Base-by-base conservation (phyloP, 1,140 invertebrate genomes). In the Leptopilina clavipes region DNA sequence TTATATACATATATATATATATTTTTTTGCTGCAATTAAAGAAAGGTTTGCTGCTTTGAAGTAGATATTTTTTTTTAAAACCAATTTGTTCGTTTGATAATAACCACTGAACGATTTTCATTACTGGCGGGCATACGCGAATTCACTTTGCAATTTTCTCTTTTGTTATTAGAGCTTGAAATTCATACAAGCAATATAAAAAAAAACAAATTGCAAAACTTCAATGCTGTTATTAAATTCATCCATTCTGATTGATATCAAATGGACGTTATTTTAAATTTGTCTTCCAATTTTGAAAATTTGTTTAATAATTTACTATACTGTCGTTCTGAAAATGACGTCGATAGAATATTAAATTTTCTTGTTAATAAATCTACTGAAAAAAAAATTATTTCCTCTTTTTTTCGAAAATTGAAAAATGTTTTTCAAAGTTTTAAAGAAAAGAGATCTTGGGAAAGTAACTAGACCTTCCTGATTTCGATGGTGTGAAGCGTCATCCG, bases 391-490 rank as follows among this genome's bases (percentile, higher is more conserved):
- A 31, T 31, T 31, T 31, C 6, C 25, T 31, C 6, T 31, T 40
- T 40, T 40, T 40, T 40, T 40, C 3, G 7, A 40, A 6, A 40
- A 52, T 8, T 52, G 14, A 17, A 52, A 52, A 52, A 52, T 52
- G 17, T 17, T n/a, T 52, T 48, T 14, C 5, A 48, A 48, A 52
- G 48, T 31, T 31, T n/a, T 8, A 31, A n/a, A 8, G 22, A 65
- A 65, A 31, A 31, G 12, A 37, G 22, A 12, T 65, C 59, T 31
- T 65, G 14, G 12, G 25, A 65, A 65, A 22, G 19, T 56, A 70
- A 78, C 59, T 52, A 76, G 81, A 80, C 76, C 74, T 77, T 74
- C 40, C 73, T 78, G 81, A 79, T 84, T 84, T 83, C 70, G 75
- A 71, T 77, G 80, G 77, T 75, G 74, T 74, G 71, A 74, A 65